phyloP scores from a whole-genome alignment of 2,113 vertebrate species.

The Tichodroma muraria region DNA sequence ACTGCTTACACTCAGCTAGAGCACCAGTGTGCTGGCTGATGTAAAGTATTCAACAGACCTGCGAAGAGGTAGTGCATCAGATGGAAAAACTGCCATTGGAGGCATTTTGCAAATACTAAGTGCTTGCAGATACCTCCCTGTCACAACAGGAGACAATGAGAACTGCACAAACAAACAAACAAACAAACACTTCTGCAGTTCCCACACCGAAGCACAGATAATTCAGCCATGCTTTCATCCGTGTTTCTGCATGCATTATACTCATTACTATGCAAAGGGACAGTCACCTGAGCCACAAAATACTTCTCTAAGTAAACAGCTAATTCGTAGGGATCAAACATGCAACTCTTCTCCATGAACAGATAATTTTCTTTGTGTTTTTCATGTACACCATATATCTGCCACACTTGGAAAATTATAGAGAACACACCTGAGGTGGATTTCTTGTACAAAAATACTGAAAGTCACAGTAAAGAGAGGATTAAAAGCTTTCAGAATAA shows the following conservation, averaged over 20 bases:
- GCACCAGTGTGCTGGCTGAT: slow-evolving; percentile 34
- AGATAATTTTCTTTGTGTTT: not conserved
- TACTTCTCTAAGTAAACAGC: not conserved
- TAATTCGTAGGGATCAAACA: not conserved
- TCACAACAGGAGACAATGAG: not conserved
- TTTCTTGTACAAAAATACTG: not conserved
- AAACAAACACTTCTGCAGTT: not conserved
- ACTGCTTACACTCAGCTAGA: slow-evolving; percentile 57
- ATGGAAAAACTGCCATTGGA: slow-evolving; percentile 33
- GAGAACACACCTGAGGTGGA: not conserved
- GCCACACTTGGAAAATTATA: not conserved
- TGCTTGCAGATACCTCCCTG: not conserved
- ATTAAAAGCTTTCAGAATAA: not conserved
- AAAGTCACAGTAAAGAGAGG: not conserved
- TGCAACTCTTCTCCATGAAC: not conserved
- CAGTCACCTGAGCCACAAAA: not conserved
- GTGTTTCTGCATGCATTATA: not conserved
- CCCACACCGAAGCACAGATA: not conserved
- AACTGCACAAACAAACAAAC: not conserved
- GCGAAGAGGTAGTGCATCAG: slow-evolving; percentile 45
- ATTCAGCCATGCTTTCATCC: not conserved
- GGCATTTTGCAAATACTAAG: not conserved
- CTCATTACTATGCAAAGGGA: not conserved
- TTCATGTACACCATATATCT: not conserved
- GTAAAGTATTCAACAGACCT: slow-evolving; percentile 47